Percentiles rank a stretch among this genome's conserved stretches.
Conservation (phyloP, 2,888 invertebrate species). For the Tetragnatha montana region DNA sequence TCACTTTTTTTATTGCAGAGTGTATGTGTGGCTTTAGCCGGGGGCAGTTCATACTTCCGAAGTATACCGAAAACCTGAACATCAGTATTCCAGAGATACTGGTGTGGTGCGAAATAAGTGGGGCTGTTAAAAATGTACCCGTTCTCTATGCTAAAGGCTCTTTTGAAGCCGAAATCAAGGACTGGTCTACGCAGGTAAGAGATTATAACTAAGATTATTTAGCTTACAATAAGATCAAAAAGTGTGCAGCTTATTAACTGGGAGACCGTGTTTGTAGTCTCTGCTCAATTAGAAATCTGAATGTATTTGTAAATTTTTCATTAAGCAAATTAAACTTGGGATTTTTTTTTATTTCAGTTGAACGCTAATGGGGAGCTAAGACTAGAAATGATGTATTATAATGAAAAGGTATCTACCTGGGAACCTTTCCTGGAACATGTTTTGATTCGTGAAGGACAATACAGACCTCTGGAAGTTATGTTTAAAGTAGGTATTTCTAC, state of each 20-base stretch:
- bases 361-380: slow-evolving; percentile 78
- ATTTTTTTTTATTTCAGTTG: slow-evolving; percentile 74
- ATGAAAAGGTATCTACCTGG: slow-evolving; percentile 84
- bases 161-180: slow-evolving; percentile 80
- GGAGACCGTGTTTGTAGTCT: not conserved
- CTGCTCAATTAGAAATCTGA: not conserved
- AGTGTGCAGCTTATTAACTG: not conserved
- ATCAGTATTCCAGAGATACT: slow-evolving; percentile 80
- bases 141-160: slow-evolving; percentile 80
- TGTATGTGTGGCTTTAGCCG: slow-evolving; percentile 49
- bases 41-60: slow-evolving; percentile 71
- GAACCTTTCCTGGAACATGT: slow-evolving; percentile 89
- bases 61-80: slow-evolving; percentile 79
- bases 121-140: slow-evolving; percentile 77
- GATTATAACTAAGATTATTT: not conserved
- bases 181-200: slow-evolving; percentile 82
- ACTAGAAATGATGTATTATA: slow-evolving; percentile 81
- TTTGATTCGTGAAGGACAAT: slow-evolving; percentile 81
- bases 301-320: not conserved
- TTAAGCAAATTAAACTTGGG: not conserved
- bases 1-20: slow-evolving; percentile 17
- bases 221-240: not conserved
- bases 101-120: slow-evolving; percentile 82
- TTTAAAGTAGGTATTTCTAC: slow-evolving; percentile 77
- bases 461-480: slow-evolving; percentile 84